These are phyloP conservation scores for Leptodactylus fuscus DNA, from an alignment of 2,113 vertebrate genomes.

Conservation along the genomic window DNA sequence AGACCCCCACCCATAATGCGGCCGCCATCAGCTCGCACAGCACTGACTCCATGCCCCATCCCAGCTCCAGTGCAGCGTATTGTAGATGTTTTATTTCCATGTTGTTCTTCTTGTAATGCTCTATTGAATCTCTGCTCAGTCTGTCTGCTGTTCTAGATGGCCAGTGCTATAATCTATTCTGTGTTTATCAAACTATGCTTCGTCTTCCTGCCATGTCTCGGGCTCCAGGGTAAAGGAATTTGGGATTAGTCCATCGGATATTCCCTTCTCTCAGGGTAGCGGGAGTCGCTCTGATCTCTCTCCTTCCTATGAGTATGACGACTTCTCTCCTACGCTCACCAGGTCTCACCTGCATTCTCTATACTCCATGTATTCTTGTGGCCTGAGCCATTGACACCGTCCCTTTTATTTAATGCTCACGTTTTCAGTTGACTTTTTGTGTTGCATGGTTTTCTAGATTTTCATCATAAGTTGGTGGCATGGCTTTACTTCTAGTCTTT, in stretches of 20 bases:
- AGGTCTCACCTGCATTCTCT: conserved; percentile 79
- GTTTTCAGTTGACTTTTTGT: background rate
- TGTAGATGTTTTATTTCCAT: background rate
- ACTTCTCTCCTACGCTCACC: conserved; percentile 84
- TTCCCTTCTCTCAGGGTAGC: conserved; percentile 95
- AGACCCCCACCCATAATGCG: background rate
- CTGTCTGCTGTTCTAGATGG: background rate
- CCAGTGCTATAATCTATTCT: conserved; percentile 9
- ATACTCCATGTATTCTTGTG: conserved; percentile 61
- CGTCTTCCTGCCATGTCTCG: conserved; percentile 78
- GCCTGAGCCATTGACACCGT: conserved; percentile 2
- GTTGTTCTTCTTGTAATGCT: background rate
- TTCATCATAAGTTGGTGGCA: conserved; percentile 27
- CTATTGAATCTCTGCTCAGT: background rate
- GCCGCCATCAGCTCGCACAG: background rate
- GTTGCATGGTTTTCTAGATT: conserved; percentile 40
- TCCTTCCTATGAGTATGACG: conserved; percentile 93
- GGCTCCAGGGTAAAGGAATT: conserved; percentile 97
- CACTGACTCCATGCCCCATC: background rate
- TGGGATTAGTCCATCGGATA: conserved; percentile 98
- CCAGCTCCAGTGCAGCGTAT: background rate
- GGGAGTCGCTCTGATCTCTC: conserved; percentile 92
- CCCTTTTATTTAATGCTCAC: background rate
- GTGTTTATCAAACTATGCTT: conserved; percentile 68
- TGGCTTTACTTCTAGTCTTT: background rate